phyloP scores from a whole-genome alignment of 1,140 invertebrate species.

The Aphaenogaster floridana region DNA sequence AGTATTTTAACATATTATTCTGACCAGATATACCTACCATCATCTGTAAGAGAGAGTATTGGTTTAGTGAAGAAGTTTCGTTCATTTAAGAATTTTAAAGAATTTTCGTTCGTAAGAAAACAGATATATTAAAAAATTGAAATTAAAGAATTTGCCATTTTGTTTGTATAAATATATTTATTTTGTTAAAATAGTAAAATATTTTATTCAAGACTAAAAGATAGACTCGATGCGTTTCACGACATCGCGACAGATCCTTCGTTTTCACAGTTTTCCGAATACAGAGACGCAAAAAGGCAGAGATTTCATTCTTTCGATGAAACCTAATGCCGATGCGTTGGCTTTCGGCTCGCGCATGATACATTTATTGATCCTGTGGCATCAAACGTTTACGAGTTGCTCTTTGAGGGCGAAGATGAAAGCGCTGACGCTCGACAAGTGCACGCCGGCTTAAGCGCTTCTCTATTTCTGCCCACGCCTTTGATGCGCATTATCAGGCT shows the following conservation, averaged over 20 bases:
- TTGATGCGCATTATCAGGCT: constrained; percentile 82
- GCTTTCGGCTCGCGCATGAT: constrained; percentile 68
- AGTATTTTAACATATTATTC: constrained; percentile 22
- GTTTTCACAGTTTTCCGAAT: not conserved
- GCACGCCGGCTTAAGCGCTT: constrained; percentile 76
- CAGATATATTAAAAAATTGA: not conserved
- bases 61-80: not conserved
- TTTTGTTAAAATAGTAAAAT: not conserved
- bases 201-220: not conserved
- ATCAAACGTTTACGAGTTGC: constrained; percentile 79
- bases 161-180: not conserved
- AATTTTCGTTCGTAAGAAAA: not conserved
- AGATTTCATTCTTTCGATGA: constrained; percentile 64
- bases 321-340: constrained; percentile 58
- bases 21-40: not conserved
- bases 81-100: not conserved
- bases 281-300: not conserved
- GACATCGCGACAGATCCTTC: not conserved
- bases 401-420: constrained; percentile 82
- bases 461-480: constrained; percentile 81
- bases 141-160: not conserved
- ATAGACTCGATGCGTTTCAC: not conserved
- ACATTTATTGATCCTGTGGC: constrained; percentile 77
- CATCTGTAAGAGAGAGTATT: not conserved
- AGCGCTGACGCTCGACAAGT: constrained; percentile 76